Base-by-base conservation (phyloP, 92 coral and sea anemone genomes). In the Epizoanthus fatuus region DNA sequence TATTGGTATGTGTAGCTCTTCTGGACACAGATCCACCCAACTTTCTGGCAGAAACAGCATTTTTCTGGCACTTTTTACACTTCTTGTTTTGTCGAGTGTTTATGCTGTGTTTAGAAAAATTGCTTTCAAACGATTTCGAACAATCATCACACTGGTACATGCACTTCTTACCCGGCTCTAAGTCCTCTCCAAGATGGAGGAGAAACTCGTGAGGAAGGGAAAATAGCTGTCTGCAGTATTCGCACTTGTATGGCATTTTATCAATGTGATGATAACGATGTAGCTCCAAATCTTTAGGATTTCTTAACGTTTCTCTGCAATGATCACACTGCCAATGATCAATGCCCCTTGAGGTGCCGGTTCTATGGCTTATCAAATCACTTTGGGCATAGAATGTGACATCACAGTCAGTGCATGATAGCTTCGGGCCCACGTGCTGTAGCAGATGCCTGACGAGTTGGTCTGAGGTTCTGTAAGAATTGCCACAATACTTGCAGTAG, bases 221-320 rank as follows among this genome's bases (percentile, higher is more conserved):
- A 22, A 62, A 62, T 20, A 62, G 38, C 35, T 20, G 67, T 19
- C 13, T 62, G 67, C 67, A 62, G 67, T 20, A 62, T 16, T 20
- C 22, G 38, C 67, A 62, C 15, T 62, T 62, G 38, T 19, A 62
- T 29, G 67, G 67, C 14, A 22, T 20, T 62, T 62, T 20, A 62
- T 62, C 67, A 22, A 62, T 7, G 67, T 62, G 67, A 62, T 20
- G 37, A 22, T 62, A 62, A 62, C 35, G 35, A 62, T 62, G 67
- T 20, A 62, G 13, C 12, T 62, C 67, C 38, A 20, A 13, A 62
- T 62, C 67, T 62, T 12, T 62, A 7, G 67, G 4, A 32, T 22
- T 15, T 62, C 11, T 20, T 3, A 62, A 10, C 37, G 12, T 16
- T 22, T 19, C 38, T 13, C 67, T 32, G 35, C 67, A 62, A 7